Conservation (phyloP, 2,797 vertebrate species). For the Gymnodraco acuticeps region DNA sequence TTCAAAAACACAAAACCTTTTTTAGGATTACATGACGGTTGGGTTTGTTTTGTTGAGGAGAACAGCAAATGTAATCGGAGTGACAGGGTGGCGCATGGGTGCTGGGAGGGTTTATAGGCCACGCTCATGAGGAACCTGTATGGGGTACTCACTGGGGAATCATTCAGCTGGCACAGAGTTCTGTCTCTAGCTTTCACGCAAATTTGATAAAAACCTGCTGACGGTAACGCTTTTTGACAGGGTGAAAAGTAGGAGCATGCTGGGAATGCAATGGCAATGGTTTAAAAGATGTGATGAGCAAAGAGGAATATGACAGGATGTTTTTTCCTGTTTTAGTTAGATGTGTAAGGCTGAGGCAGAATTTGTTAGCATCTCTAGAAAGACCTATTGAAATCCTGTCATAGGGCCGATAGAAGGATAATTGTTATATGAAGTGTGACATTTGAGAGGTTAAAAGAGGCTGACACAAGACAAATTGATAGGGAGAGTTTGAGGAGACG, state of each 20-base stretch:
- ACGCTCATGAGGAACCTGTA: constrained; percentile 23
- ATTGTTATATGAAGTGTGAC: constrained; percentile 73
- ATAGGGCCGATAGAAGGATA: constrained; percentile 58
- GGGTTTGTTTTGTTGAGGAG: constrained; percentile 14
- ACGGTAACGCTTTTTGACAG: constrained; percentile 71
- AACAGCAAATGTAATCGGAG: constrained; percentile 25
- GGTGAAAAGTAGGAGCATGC: constrained; percentile 35
- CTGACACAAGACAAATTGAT: constrained; percentile 64
- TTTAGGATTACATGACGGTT: not conserved
- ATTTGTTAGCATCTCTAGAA: constrained; percentile 69
- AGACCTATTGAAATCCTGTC: constrained; percentile 75
- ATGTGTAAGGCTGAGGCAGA: constrained; percentile 53
- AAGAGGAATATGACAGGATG: constrained; percentile 34
- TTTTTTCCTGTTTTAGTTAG: constrained; percentile 24
- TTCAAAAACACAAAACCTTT: not conserved
- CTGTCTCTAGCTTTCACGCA: constrained; percentile 21
- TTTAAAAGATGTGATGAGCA: constrained; percentile 35
- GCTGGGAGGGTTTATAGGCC: constrained; percentile 19
- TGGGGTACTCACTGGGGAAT: constrained; percentile 30
- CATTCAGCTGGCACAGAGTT: constrained; percentile 31
- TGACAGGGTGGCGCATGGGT: constrained; percentile 22
- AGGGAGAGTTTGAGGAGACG: constrained; percentile 31
- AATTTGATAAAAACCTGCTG: constrained; percentile 53
- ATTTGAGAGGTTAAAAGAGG: constrained; percentile 51
- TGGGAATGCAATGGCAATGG: constrained; percentile 45